These are phyloP conservation scores for Athalia rosae DNA, from an alignment of 2,888 invertebrate species.

Conservation along the genomic window DNA sequence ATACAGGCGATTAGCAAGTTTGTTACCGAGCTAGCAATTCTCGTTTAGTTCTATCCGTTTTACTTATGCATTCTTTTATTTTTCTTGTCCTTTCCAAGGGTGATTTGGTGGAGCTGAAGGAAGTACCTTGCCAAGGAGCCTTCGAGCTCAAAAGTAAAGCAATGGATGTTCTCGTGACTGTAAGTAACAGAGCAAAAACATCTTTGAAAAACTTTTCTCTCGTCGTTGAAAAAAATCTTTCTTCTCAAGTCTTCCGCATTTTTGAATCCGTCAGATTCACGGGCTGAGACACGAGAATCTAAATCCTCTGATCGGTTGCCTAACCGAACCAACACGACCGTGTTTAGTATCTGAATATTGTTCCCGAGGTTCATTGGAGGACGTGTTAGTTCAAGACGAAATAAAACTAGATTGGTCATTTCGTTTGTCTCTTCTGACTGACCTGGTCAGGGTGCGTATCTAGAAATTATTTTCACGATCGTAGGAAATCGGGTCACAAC, in stretches of 20 bases:
- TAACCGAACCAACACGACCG: constrained; percentile 85
- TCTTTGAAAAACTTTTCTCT: constrained; percentile 13
- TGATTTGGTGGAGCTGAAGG: constrained; percentile 91
- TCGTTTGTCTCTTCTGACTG: constrained; percentile 92
- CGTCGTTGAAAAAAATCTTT: too few relatives aligned
- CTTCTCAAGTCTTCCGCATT: neutral
- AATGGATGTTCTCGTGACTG: constrained; percentile 84
- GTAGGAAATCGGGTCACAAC: too few relatives aligned
- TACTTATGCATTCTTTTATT: neutral
- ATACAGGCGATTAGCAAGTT: too few relatives aligned
- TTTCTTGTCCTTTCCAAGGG: constrained; percentile 78
- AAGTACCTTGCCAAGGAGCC: constrained; percentile 78
- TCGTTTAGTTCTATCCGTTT: too few relatives aligned
- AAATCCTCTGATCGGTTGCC: constrained; percentile 91
- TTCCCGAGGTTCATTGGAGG: constrained; percentile 90
- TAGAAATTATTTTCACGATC: too few relatives aligned
- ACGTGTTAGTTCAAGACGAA: constrained; percentile 91
- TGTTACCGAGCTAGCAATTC: too few relatives aligned
- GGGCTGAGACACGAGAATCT: constrained; percentile 93
- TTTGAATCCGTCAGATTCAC: constrained; percentile 78
- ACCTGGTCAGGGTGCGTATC: constrained; percentile 84
- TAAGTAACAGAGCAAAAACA: constrained; percentile 60
- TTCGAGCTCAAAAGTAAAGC: constrained; percentile 89
- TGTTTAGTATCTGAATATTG: constrained; percentile 92
- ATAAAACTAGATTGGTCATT: constrained; percentile 97